phyloP scores from a whole-genome alignment of 2,113 vertebrate species.

The Ageneiosus marmoratus region DNA sequence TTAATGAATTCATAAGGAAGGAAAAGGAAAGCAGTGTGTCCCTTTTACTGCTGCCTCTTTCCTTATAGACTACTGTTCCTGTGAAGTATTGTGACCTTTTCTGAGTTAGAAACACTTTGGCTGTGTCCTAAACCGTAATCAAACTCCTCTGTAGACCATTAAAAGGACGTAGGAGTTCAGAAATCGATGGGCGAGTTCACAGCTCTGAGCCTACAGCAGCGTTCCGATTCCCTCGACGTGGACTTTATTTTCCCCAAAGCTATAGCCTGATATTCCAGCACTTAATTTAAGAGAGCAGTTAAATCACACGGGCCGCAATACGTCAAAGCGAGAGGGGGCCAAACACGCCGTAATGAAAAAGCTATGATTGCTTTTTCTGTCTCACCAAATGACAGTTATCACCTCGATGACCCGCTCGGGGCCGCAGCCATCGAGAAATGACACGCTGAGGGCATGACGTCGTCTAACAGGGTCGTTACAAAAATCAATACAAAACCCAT shows the following conservation, averaged over 20 bases:
- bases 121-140: conserved; percentile 62
- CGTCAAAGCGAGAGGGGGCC: conserved; percentile 88
- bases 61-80: neutral
- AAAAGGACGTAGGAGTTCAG: conserved; percentile 75
- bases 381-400: conserved; percentile 99
- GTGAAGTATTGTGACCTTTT: conserved; percentile 40
- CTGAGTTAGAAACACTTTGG: conserved; percentile 56
- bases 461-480: conserved; percentile 99
- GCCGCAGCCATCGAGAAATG: conserved; percentile 92
- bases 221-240: conserved; percentile 81
- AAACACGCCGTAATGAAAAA: conserved; percentile 99
- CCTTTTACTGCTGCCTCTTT: neutral
- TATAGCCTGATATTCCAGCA: conserved; percentile 94
- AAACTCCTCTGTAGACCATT: conserved; percentile 67
- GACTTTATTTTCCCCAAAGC: conserved; percentile 94
- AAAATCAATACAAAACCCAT: conserved; percentile 99
- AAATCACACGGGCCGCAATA: conserved; percentile 99
- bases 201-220: conserved; percentile 78
- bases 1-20: neutral
- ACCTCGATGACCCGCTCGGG: conserved; percentile 99
- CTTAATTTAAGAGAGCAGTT: conserved; percentile 99
- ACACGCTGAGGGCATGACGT: conserved; percentile 99
- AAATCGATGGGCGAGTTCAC: conserved; percentile 78
- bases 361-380: conserved; percentile 99
- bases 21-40: neutral